phyloP scores from a whole-genome alignment of 2,888 invertebrate genomes.

The Lepidonotus clava region DNA sequence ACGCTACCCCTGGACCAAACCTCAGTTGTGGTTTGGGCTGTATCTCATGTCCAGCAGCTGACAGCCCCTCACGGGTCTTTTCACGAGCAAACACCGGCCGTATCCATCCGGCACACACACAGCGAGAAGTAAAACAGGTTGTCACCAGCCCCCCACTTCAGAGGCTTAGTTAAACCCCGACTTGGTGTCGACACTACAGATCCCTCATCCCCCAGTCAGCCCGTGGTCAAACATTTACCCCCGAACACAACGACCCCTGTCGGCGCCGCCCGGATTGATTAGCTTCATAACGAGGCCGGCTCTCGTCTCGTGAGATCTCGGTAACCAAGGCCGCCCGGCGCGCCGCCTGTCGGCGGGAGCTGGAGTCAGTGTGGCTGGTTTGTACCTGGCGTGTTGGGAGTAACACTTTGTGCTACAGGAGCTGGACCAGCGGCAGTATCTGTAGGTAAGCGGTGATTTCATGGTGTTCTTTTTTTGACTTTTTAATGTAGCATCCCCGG shows the following conservation, averaged over 20 bases:
- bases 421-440: too few species aligned
- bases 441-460: background rate
- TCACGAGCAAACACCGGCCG: too few species aligned
- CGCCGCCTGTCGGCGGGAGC: background rate
- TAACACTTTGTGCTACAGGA: background rate
- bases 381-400: background rate
- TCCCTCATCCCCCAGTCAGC: background rate
- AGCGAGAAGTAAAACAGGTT: too few species aligned
- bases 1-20: too few species aligned
- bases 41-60: too few species aligned
- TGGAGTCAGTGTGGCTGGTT: background rate
- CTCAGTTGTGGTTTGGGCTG: too few species aligned
- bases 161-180: too few species aligned
- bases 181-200: slow-evolving; percentile 19
- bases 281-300: slow-evolving; percentile 2
- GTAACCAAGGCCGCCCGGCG: background rate
- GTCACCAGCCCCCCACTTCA: too few species aligned
- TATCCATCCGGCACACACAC: too few species aligned
- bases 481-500: background rate
- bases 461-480: background rate
- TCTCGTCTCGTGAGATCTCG: slow-evolving; percentile 2
- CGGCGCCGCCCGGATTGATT: slow-evolving; percentile 5
- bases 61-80: too few species aligned
- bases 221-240: slow-evolving; percentile 13
- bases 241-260: background rate